Evolutionary conservation across 2,113 vertebrate species (phyloP).

Genomic region (Stegastes partitus): DNA sequence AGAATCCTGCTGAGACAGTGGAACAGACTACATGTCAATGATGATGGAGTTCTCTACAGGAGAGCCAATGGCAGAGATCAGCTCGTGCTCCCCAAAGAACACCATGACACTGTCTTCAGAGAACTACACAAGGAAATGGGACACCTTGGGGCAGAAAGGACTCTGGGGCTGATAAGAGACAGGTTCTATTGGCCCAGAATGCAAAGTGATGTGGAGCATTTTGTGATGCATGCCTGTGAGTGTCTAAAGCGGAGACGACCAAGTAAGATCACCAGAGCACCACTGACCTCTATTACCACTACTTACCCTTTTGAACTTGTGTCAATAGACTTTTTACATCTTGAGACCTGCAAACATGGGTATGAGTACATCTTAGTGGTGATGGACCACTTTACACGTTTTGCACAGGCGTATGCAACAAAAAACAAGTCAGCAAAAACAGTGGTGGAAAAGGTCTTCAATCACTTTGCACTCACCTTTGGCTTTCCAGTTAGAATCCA

Average conservation of each 20-base stretch:
- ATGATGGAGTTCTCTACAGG: constrained; percentile 10
- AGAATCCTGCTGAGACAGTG: constrained; percentile 12
- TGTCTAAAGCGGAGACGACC: background rate
- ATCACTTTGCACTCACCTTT: too few relatives aligned
- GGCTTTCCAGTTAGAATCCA: too few relatives aligned
- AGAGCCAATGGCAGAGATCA: background rate
- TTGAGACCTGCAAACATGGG: constrained; percentile 18
- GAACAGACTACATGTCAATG: background rate
- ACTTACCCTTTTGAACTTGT: background rate
- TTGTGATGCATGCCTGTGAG: background rate
- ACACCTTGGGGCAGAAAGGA: too few relatives aligned
- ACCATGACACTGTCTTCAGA: background rate
- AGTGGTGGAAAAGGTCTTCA: too few relatives aligned
- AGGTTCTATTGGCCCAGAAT: background rate
- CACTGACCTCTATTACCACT: background rate
- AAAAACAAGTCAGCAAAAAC: too few relatives aligned
- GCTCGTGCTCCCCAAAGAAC: background rate
- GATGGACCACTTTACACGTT: too few relatives aligned
- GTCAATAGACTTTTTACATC: constrained; percentile 15
- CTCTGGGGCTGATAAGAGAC: too few relatives aligned
- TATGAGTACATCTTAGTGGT: too few relatives aligned
- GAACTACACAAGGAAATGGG: constrained; percentile 24
- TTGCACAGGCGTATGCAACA: too few relatives aligned
- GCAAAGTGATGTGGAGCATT: constrained; percentile 10
- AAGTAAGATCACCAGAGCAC: background rate